Conservation (phyloP, 2,113 vertebrate genomes). For the Apaloderma vittatum region DNA sequence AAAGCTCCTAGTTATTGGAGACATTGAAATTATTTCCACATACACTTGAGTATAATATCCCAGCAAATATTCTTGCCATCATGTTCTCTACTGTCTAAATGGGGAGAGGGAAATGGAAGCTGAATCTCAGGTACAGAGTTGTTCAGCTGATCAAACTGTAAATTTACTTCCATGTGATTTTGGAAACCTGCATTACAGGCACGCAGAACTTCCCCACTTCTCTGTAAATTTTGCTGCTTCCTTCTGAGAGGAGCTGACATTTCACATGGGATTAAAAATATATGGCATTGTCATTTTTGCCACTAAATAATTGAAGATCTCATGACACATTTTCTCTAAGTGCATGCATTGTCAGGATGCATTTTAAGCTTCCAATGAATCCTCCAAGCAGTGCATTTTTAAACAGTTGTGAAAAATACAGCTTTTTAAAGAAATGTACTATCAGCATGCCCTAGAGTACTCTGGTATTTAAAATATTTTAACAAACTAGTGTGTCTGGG, state of each 20-base stretch:
- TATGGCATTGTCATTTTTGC: neutral
- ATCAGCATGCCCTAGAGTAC: neutral
- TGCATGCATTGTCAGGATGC: neutral
- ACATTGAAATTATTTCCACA: neutral
- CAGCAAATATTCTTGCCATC: neutral
- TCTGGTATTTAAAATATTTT: neutral
- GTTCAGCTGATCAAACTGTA: neutral
- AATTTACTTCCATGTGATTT: neutral
- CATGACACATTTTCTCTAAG: neutral
- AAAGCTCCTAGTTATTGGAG: neutral
- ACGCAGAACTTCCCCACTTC: neutral
- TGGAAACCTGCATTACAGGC: neutral
- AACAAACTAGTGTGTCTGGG: neutral
- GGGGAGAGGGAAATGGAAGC: neutral
- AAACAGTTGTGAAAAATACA: neutral
- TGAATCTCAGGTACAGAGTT: neutral
- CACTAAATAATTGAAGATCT: neutral
- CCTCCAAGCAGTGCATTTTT: neutral
- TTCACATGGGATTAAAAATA: neutral
- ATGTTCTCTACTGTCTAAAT: neutral
- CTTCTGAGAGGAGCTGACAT: neutral
- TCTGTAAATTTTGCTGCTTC: neutral
- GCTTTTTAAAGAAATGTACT: neutral
- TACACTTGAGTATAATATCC: neutral
- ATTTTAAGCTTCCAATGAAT: neutral